These are phyloP conservation scores for Acromyrmex echinatior DNA, from an alignment of 1,140 invertebrate species.

Conservation along the genomic window DNA sequence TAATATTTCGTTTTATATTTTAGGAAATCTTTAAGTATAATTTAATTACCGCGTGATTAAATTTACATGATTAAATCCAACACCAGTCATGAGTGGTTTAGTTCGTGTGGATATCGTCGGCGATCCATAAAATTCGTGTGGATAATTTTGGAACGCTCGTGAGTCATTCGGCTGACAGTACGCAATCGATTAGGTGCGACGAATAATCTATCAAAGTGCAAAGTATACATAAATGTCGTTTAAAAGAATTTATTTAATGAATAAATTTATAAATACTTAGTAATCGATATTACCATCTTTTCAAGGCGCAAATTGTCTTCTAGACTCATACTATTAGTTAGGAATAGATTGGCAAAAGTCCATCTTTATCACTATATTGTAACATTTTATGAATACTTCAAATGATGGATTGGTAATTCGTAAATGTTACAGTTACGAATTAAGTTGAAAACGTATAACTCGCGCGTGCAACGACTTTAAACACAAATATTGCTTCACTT, in stretches of 20 bases:
- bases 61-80: not conserved
- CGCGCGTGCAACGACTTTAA: not conserved
- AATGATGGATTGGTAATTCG: not conserved
- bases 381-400: conserved; percentile 17
- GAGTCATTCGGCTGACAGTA: conserved; percentile 25
- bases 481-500: not conserved
- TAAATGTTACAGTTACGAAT: not conserved
- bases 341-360: conserved; percentile 19
- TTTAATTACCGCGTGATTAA: not conserved
- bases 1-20: not conserved
- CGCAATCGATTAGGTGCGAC: conserved; percentile 9
- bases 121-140: conserved; percentile 24
- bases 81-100: conserved; percentile 21
- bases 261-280: conserved; percentile 7
- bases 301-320: not conserved
- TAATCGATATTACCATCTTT: not conserved
- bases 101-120: not conserved
- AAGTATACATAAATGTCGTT: conserved; percentile 16
- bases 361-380: conserved; percentile 14
- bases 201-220: conserved; percentile 21
- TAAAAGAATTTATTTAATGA: not conserved
- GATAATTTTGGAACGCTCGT: conserved; percentile 43
- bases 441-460: not conserved
- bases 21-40: not conserved
- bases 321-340: not conserved